Conservation (phyloP, 2,888 invertebrate genomes). For the Torymus tubicola region DNA sequence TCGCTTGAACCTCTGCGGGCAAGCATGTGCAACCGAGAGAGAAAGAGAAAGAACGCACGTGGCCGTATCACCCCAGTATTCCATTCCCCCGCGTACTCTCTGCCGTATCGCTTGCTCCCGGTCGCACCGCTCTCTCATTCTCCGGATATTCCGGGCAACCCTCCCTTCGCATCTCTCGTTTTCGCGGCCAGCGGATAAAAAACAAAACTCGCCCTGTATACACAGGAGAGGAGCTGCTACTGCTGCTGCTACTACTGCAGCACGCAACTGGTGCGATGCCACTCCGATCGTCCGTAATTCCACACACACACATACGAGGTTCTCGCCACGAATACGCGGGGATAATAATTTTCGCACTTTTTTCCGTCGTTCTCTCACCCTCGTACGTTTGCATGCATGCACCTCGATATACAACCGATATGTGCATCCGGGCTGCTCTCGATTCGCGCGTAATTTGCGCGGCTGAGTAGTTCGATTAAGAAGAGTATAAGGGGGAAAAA, state of each 20-base stretch:
- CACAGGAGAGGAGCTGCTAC: constrained; percentile 3
- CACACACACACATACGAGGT: constrained; percentile 18
- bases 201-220: constrained; percentile 28
- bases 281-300: constrained; percentile 54
- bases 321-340: not conserved
- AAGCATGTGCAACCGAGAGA: not conserved
- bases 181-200: constrained; percentile 30
- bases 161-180: constrained; percentile 29
- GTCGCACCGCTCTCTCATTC: constrained; percentile 47
- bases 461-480: not conserved
- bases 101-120: not conserved
- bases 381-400: constrained; percentile 5
- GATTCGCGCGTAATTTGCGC: not conserved
- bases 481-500: not conserved
- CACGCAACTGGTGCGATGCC: constrained; percentile 61
- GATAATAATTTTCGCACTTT: constrained; percentile 46
- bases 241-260: constrained; percentile 47
- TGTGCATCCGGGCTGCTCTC: constrained; percentile 41
- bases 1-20: not conserved
- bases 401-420: constrained; percentile 46
- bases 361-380: constrained; percentile 32
- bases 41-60: constrained; percentile 11
- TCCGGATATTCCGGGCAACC: constrained; percentile 45
- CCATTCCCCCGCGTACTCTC: constrained; percentile 20
- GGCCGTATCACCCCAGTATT: constrained; percentile 29